A percentile compares a stretch with the other conserved stretches of the same genome.
phyloP scores from a whole-genome alignment of 1,140 invertebrate species.

The Philotrypesis tridentata region DNA sequence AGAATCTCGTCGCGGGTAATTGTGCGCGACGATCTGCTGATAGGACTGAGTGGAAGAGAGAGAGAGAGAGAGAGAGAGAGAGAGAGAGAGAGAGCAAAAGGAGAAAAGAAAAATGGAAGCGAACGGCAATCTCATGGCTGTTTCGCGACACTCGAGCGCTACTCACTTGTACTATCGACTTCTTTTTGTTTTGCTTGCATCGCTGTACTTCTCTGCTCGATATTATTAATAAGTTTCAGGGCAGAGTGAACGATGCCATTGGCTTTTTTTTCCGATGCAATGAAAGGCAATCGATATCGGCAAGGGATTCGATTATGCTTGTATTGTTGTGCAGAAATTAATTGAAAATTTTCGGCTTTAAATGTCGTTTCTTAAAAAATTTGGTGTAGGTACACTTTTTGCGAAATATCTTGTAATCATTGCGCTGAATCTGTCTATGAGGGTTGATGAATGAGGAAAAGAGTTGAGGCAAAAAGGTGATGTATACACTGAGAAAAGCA shows the following conservation, averaged over 20 bases:
- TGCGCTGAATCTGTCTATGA: too few species aligned
- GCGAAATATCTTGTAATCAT: too few species aligned
- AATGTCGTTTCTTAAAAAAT: too few species aligned
- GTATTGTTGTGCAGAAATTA: not conserved
- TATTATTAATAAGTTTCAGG: not conserved
- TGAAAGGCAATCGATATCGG: not conserved
- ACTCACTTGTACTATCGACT: not conserved
- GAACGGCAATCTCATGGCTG: not conserved
- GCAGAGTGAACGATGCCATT: not conserved
- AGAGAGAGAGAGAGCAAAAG: too few species aligned
- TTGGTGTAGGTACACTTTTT: too few species aligned
- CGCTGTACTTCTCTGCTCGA: not conserved
- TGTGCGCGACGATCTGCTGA: not conserved
- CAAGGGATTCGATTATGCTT: not conserved
- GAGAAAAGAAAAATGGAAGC: not conserved
- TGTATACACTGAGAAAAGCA: too few species aligned
- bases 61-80: too few species aligned
- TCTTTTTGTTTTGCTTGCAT: not conserved
- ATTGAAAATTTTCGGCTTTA: too few species aligned
- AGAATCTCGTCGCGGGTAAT: not conserved
- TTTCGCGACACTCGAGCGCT: not conserved
- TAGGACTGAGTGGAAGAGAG: too few species aligned
- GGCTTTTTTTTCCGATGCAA: not conserved
- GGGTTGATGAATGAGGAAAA: too few species aligned
- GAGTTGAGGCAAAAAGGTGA: too few species aligned